Percentiles rank a stretch among this genome's conserved stretches.
Evolutionary conservation across 2,888 invertebrate genomes (phyloP).

Genomic region (Stenolophus ochropezus): DNA sequence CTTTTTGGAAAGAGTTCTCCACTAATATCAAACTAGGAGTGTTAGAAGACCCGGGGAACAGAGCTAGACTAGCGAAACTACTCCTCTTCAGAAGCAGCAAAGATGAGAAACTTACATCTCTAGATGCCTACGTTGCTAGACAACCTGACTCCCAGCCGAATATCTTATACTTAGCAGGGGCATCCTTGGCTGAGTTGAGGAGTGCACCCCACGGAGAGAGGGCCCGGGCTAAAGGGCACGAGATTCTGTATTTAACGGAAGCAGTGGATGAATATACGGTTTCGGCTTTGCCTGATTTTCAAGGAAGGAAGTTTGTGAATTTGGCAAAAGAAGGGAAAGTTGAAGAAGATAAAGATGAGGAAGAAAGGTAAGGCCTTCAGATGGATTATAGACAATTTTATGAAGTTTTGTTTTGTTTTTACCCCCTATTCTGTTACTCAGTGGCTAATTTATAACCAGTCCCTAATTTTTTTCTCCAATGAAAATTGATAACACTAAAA

Average conservation of each 20-base stretch:
- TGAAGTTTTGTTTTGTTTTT: too few relatives aligned
- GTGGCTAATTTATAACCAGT: too few relatives aligned
- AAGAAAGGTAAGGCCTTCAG: neutral
- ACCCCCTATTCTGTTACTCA: too few relatives aligned
- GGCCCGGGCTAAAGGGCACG: constrained; percentile 90
- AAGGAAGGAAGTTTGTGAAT: constrained; percentile 99
- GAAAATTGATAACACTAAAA: too few relatives aligned
- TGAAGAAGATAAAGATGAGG: neutral
- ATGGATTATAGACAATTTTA: too few relatives aligned
- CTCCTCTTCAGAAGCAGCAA: constrained; percentile 92
- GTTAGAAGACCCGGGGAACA: constrained; percentile 98
- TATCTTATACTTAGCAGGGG: constrained; percentile 96
- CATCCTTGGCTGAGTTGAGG: constrained; percentile 89
- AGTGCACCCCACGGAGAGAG: constrained; percentile 97
- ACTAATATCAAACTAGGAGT: constrained; percentile 90
- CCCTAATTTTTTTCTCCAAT: too few relatives aligned
- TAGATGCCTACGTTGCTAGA: constrained; percentile 92
- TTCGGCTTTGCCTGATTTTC: constrained; percentile 96
- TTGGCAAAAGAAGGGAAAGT: constrained; percentile 94
- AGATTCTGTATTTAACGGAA: constrained; percentile 95
- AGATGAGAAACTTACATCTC: constrained; percentile 80
- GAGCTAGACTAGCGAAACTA: constrained; percentile 95
- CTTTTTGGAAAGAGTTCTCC: constrained; percentile 99
- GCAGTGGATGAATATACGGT: constrained; percentile 99
- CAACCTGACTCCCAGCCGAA: neutral